phyloP scores from a whole-genome alignment of 2,888 invertebrate genomes.

The Thymelicus acteon region DNA sequence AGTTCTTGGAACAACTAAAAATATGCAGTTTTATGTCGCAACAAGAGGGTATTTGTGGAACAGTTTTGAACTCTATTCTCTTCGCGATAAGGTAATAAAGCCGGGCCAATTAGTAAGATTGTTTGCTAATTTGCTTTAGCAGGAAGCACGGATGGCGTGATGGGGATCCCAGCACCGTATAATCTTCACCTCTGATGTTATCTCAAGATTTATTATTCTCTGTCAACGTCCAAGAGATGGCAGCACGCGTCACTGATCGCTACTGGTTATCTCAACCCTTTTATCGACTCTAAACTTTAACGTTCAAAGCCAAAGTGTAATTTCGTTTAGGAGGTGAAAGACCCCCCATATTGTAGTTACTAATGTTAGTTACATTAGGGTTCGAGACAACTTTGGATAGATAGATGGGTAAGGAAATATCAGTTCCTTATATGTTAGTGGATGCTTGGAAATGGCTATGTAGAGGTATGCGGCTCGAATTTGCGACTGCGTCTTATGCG shows the following conservation, averaged over 20 bases:
- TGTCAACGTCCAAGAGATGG: conserved; percentile 81
- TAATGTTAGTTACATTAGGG: conserved; percentile 13
- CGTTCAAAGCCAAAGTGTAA: conserved; percentile 32
- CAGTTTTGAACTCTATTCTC: conserved; percentile 54
- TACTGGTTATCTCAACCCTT: conserved; percentile 62
- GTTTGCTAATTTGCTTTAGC: conserved; percentile 80
- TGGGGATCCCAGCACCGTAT: conserved; percentile 78
- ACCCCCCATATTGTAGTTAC: conserved; percentile 48
- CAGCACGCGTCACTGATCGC: conserved; percentile 76
- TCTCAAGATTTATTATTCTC: conserved; percentile 82
- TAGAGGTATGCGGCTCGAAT: neutral
- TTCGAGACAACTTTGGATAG: neutral
- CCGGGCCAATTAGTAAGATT: conserved; percentile 52
- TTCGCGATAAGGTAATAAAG: conserved; percentile 47
- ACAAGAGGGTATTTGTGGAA: conserved; percentile 44
- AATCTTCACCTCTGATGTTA: conserved; percentile 83
- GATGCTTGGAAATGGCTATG: neutral
- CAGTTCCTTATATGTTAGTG: neutral
- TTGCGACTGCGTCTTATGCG: neutral
- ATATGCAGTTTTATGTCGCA: conserved; percentile 59
- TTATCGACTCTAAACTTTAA: conserved; percentile 36
- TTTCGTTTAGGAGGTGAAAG: conserved; percentile 36
- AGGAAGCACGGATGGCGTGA: conserved; percentile 83
- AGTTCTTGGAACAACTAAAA: conserved; percentile 80
- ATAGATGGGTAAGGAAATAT: neutral